Percentiles rank a stretch among this genome's conserved stretches.
phyloP scores from a whole-genome alignment of 1,140 invertebrate species.

The Listronotus oregonensis region DNA sequence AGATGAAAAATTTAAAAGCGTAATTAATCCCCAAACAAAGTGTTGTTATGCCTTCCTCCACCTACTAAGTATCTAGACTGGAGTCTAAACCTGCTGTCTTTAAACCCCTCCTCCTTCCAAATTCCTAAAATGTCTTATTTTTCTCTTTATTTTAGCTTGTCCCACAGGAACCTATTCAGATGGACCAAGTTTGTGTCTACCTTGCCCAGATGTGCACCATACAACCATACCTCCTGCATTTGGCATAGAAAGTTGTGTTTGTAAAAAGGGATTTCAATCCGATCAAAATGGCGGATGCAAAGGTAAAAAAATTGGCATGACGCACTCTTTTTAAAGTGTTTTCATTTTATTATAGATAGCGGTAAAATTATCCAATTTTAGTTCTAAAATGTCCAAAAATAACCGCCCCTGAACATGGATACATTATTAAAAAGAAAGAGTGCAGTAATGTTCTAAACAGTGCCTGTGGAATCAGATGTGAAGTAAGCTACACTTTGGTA shows the following conservation, averaged over 20 bases:
- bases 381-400: slow-evolving; percentile 67
- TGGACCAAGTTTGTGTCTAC: slow-evolving; percentile 60
- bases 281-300: slow-evolving; percentile 49
- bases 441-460: slow-evolving; percentile 72
- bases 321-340: too few relatives aligned
- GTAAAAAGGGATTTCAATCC: slow-evolving; percentile 55
- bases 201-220: slow-evolving; percentile 71
- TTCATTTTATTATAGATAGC: too few relatives aligned
- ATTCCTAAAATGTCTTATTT: too few relatives aligned
- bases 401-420: slow-evolving; percentile 66
- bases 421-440: slow-evolving; percentile 66
- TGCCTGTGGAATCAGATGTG: slow-evolving; percentile 71
- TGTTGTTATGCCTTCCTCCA: too few relatives aligned
- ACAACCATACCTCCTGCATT: slow-evolving; percentile 61
- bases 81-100: too few relatives aligned
- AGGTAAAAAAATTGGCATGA: slow-evolving; percentile 40
- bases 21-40: too few relatives aligned
- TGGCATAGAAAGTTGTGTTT: slow-evolving; percentile 63
- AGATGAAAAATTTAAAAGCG: too few relatives aligned
- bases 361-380: slow-evolving; percentile 41
- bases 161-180: slow-evolving; percentile 55
- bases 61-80: too few relatives aligned
- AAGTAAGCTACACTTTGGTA: slow-evolving; percentile 67
- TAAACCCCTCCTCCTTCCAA: too few relatives aligned
- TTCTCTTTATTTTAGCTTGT: slow-evolving; percentile 44